Conservation (phyloP, 2,888 invertebrate genomes). For the Microctonus hyperodae region DNA sequence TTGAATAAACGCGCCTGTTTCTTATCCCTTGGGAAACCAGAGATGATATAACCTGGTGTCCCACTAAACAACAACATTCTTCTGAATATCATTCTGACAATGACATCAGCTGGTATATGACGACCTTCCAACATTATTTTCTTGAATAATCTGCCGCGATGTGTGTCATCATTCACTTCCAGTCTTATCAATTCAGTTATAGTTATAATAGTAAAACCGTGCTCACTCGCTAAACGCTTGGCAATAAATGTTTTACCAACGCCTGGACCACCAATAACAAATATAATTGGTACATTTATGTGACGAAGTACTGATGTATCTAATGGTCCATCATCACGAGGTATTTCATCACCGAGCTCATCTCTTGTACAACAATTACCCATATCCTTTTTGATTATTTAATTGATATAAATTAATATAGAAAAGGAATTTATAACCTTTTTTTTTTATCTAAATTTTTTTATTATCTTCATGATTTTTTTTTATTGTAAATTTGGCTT, state of each 20-base stretch:
- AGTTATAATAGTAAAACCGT: constrained; percentile 38
- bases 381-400: constrained; percentile 20
- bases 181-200: constrained; percentile 40
- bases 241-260: constrained; percentile 42
- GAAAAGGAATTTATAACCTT: too few relatives aligned
- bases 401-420: too few relatives aligned
- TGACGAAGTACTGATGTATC: constrained; percentile 22
- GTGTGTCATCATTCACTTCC: constrained; percentile 35
- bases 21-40: constrained; percentile 45
- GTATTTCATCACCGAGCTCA: constrained; percentile 30
- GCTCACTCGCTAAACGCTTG: constrained; percentile 40
- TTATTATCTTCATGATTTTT: background rate
- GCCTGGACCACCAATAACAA: constrained; percentile 46
- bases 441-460: background rate
- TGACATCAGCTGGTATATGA: constrained; percentile 41
- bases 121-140: constrained; percentile 42
- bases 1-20: constrained; percentile 44
- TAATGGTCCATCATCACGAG: constrained; percentile 30
- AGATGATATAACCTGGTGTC: constrained; percentile 43
- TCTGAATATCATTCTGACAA: constrained; percentile 40
- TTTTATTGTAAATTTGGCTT: background rate
- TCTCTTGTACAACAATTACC: constrained; percentile 31
- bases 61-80: constrained; percentile 41
- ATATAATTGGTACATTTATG: constrained; percentile 40
- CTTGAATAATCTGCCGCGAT: constrained; percentile 37